phyloP scores from a whole-genome alignment of 2,113 vertebrate genomes.

The Atherinomorus stipes region DNA sequence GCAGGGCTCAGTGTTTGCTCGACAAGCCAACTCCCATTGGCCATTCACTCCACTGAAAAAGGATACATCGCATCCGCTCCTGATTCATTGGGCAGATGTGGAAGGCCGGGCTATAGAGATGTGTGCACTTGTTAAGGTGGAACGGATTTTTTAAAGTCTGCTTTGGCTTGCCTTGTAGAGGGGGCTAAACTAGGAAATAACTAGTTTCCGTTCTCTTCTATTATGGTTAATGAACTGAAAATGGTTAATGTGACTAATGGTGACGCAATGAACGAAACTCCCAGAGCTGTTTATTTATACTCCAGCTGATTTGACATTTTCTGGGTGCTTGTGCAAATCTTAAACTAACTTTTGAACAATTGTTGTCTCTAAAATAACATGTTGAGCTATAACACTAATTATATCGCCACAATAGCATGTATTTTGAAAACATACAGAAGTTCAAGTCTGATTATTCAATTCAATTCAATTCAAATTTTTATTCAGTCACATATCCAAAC shows the following conservation, averaged over 20 bases:
- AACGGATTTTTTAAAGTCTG: constrained; percentile 40
- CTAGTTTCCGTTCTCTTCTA: constrained; percentile 54
- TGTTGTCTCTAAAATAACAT: neutral
- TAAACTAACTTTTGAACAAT: neutral
- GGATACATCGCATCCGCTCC: constrained; percentile 86
- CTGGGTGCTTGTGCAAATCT: neutral
- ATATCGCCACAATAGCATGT: no score
- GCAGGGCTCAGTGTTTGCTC: constrained; percentile 81
- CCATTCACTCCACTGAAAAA: constrained; percentile 80
- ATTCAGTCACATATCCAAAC: no score
- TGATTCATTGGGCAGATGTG: constrained; percentile 83
- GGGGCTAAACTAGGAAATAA: constrained; percentile 19
- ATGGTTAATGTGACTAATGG: constrained; percentile 49
- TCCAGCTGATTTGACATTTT: constrained; percentile 14
- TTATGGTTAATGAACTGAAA: constrained; percentile 65
- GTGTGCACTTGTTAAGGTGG: constrained; percentile 81
- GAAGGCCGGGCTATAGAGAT: constrained; percentile 71
- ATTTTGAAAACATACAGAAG: no score
- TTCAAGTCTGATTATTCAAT: no score
- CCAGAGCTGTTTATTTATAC: constrained; percentile 15
- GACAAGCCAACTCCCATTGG: constrained; percentile 80
- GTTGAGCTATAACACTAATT: no score
- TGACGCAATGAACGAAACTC: constrained; percentile 32
- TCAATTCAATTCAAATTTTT: no score
- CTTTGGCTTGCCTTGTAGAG: constrained; percentile 4